Evolutionary conservation across 2,797 vertebrate genomes (phyloP).

Genomic region (Limosa lapponica): DNA sequence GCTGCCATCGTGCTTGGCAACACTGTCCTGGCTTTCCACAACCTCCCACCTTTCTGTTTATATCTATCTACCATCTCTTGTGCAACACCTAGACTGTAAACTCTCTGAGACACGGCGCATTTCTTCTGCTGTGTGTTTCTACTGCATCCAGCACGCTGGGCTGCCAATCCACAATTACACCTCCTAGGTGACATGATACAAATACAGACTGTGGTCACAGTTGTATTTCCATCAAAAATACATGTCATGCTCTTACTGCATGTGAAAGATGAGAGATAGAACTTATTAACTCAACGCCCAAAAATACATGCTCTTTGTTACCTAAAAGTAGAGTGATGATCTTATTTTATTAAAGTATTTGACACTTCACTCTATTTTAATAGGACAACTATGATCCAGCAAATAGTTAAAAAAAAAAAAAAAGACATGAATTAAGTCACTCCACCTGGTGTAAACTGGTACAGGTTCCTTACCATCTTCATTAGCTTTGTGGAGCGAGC

Average conservation of each 20-base stretch:
- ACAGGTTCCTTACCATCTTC: background rate
- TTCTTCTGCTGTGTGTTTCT: background rate
- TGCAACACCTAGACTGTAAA: conserved; percentile 5
- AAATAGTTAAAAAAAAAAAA: background rate
- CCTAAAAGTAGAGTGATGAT: background rate
- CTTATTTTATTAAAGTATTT: background rate
- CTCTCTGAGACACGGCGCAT: background rate
- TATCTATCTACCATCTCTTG: background rate
- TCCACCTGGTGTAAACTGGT: background rate
- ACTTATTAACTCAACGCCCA: background rate
- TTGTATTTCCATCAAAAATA: conserved; percentile 40
- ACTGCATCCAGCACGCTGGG: background rate
- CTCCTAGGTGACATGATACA: conserved; percentile 51
- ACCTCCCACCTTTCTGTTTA: conserved; percentile 10
- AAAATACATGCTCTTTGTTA: background rate
- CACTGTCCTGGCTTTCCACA: background rate
- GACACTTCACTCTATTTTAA: background rate
- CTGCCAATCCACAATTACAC: conserved; percentile 49
- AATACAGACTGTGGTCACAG: conserved; percentile 51
- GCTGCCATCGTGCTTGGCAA: background rate
- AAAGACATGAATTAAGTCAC: background rate
- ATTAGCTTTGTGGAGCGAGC: background rate
- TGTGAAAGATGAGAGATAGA: conserved; percentile 15
- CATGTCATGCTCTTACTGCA: background rate
- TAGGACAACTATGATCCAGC: background rate